These are phyloP conservation scores for Trissolcus basalis DNA, from an alignment of 1,140 invertebrate genomes.

Conservation along the genomic window DNA sequence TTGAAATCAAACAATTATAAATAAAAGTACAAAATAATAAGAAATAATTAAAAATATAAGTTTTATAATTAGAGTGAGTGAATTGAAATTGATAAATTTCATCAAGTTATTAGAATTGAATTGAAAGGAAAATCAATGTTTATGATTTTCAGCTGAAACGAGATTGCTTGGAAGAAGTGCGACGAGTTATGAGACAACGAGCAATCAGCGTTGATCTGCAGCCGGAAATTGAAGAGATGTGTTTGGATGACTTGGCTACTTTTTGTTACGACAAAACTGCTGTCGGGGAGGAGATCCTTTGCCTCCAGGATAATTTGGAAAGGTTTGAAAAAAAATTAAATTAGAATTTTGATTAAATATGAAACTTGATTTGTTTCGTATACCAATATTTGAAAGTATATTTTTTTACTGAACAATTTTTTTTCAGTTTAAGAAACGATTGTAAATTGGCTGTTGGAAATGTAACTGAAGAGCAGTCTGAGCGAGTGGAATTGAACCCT, in stretches of 20 bases:
- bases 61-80: too few species aligned
- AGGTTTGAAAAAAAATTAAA: slow-evolving; percentile 65
- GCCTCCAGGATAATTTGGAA: slow-evolving; percentile 94
- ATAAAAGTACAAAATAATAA: not conserved
- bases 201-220: slow-evolving; percentile 94
- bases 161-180: slow-evolving; percentile 87
- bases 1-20: not conserved
- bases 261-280: slow-evolving; percentile 89
- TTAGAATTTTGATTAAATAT: too few species aligned
- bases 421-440: slow-evolving; percentile 76
- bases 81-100: too few species aligned
- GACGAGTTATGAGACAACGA: slow-evolving; percentile 92
- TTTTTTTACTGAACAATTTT: too few species aligned
- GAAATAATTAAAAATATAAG: too few species aligned
- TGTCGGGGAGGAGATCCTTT: slow-evolving; percentile 92
- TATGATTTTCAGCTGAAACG: slow-evolving; percentile 75
- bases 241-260: slow-evolving; percentile 88
- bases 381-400: too few species aligned
- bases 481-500: slow-evolving; percentile 90
- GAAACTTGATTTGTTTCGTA: too few species aligned
- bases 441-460: slow-evolving; percentile 88
- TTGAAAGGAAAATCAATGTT: too few species aligned
- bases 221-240: slow-evolving; percentile 94
- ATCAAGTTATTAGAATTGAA: too few species aligned
- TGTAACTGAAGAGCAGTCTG: slow-evolving; percentile 92